These are phyloP conservation scores for Morelia viridis DNA, from an alignment of 2,797 vertebrate species.

Conservation along the genomic window DNA sequence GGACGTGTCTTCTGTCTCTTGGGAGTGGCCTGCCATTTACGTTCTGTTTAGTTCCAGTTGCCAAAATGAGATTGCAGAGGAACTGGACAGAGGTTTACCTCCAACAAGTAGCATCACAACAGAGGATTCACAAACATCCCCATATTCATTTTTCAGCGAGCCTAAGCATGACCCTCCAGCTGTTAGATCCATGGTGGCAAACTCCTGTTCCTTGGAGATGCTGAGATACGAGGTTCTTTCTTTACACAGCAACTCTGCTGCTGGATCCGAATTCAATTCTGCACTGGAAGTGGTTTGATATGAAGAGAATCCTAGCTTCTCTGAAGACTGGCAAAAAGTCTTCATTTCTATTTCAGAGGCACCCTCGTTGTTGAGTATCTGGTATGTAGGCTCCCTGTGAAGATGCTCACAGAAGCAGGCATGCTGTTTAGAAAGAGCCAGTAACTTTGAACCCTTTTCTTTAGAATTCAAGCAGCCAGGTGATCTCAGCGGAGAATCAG, in stretches of 20 bases:
- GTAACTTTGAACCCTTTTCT: conserved; percentile 64
- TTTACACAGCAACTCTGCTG: neutral
- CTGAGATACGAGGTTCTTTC: neutral
- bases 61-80: conserved; percentile 75
- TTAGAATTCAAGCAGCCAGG: conserved; percentile 26
- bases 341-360: conserved; percentile 79
- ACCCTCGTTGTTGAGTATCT: neutral
- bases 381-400: accelerated
- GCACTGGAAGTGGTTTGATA: conserved; percentile 41
- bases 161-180: neutral
- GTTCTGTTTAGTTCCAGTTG: conserved; percentile 73
- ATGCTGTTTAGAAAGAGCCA: conserved; percentile 34
- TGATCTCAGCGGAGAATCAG: neutral
- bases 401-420: conserved; percentile 39
- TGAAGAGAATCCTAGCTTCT: neutral
- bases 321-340: conserved; percentile 65
- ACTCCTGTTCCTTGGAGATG: conserved; percentile 26
- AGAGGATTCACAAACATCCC: conserved; percentile 59
- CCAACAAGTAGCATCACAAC: conserved; percentile 82
- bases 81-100: conserved; percentile 75
- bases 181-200: neutral
- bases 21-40: neutral
- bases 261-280: conserved; percentile 17
- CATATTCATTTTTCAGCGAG: accelerated
- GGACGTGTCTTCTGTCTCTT: neutral